Base-by-base conservation (phyloP, 2,888 invertebrate genomes). In the Drosophila birchii region DNA sequence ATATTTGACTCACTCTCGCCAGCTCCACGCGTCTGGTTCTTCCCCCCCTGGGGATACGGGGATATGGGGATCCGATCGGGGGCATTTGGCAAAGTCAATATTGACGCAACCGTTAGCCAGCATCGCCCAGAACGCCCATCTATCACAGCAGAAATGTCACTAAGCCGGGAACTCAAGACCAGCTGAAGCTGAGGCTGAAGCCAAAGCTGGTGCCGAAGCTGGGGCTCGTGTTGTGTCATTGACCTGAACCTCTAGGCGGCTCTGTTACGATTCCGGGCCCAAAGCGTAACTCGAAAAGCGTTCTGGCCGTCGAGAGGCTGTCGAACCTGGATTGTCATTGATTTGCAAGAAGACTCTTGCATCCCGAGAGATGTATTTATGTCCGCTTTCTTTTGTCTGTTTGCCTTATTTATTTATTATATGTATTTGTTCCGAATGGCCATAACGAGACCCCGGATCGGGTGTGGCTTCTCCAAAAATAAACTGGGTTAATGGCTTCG, bases 81-180 rank as follows among this genome's bases (percentile, higher is more conserved):
- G 36, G 32, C 34, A 57, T 88, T 85, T 87, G 55, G 82, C 85
- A 79, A 87, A 81, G 80, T 87, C 88, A 89, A 85, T 89, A 85
- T 85, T 85, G 88, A 86, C 86, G 85, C 79, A 86, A 86, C 67
- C 36, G 58, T 66, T 57, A 81, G 61, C 80, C 88, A 86, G 79
- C 51, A 51, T 83, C 57, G 44, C 69, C 67, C 60, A 41, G 68
- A 81, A 81, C 75, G 84, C 71, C 74, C 56, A 68, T 76, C 76
- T 75, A 76, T 74, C 74, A 74, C 51, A 55, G 61, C 73, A 73
- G 66, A 75, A 61, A 58, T 75, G 75, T 75, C 75, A 75, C 75
- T 70, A 71, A 70, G 69, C 71, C 29, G 57, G 47, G 67, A 69
- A 36, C 67, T 39, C 23, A 38, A 67, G 26, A 32, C 62, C 23